A percentile compares a stretch with the other conserved stretches of the same genome.
These are phyloP conservation scores for Anas flavirostris DNA, from an alignment of 2,797 vertebrate genomes.

Conservation along the genomic window DNA sequence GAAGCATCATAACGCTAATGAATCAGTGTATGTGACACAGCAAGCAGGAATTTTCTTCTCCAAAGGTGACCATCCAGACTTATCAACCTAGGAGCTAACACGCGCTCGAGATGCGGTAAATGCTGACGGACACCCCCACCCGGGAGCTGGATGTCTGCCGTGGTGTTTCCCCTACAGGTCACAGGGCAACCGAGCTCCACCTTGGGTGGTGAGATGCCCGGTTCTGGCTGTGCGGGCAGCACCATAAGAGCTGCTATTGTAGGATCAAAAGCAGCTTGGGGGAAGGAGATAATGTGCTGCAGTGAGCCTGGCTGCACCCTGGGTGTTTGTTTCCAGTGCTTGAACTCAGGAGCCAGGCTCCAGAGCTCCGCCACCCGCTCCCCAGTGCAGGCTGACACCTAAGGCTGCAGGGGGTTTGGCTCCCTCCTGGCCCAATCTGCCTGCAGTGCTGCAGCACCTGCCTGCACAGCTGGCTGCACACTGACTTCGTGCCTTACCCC, in stretches of 20 bases:
- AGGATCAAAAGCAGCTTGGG: not conserved
- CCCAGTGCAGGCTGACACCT: not conserved
- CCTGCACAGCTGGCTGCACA: not conserved
- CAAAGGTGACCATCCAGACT: not conserved
- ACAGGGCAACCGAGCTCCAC: not conserved
- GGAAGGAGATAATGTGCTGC: fast-evolving
- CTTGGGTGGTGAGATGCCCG: not conserved
- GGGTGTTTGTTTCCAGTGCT: fast-evolving
- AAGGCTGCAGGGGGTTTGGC: not conserved
- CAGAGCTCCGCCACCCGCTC: not conserved
- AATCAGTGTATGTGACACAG: not conserved
- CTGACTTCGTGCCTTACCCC: not conserved
- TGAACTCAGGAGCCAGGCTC: not conserved
- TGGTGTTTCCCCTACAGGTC: not conserved
- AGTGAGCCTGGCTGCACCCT: fast-evolving
- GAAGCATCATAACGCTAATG: not conserved
- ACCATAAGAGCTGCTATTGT: not conserved
- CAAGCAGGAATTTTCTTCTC: not conserved
- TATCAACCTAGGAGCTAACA: not conserved
- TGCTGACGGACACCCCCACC: not conserved
- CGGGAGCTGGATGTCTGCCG: not conserved
- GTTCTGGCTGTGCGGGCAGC: not conserved
- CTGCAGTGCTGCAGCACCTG: not conserved
- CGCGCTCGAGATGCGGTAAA: not conserved
- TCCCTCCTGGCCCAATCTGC: not conserved